Percentiles rank a stretch among this genome's conserved stretches.
phyloP scores from a whole-genome alignment of 1,140 invertebrate genomes.

The Magallana gigas region DNA sequence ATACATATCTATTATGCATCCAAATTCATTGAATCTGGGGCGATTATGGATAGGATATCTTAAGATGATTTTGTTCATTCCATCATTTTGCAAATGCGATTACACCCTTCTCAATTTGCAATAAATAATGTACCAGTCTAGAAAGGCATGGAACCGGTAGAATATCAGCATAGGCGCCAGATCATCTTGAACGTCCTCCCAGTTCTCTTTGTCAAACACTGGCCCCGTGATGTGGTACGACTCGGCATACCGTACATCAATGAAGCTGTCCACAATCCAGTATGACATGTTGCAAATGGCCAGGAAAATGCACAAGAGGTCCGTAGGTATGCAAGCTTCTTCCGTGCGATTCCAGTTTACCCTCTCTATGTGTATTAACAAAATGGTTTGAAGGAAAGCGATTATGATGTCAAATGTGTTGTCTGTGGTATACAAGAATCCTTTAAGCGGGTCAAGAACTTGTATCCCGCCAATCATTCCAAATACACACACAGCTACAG shows the following conservation, averaged over 20 bases:
- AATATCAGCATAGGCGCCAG: conserved; percentile 25
- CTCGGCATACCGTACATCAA: conserved; percentile 14
- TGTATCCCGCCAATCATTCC: conserved; percentile 26
- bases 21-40: too few species aligned
- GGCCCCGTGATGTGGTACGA: background rate
- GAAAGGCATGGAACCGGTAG: conserved; percentile 25
- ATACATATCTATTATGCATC: too few species aligned
- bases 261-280: conserved; percentile 26
- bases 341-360: background rate
- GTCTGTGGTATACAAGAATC: background rate
- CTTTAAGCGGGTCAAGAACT: background rate
- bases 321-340: background rate
- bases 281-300: conserved; percentile 1
- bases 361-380: conserved; percentile 12
- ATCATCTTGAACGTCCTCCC: background rate
- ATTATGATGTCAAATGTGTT: background rate
- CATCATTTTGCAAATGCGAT: too few species aligned
- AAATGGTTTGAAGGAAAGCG: conserved; percentile 10
- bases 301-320: background rate
- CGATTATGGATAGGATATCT: too few species aligned
- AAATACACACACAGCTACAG: conserved; percentile 11
- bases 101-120: conserved; percentile 33
- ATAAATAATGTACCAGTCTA: conserved; percentile 20
- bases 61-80: too few species aligned
- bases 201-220: background rate